phyloP scores from a whole-genome alignment of 2,113 vertebrate species.

The Pelmatolapia mariae region DNA sequence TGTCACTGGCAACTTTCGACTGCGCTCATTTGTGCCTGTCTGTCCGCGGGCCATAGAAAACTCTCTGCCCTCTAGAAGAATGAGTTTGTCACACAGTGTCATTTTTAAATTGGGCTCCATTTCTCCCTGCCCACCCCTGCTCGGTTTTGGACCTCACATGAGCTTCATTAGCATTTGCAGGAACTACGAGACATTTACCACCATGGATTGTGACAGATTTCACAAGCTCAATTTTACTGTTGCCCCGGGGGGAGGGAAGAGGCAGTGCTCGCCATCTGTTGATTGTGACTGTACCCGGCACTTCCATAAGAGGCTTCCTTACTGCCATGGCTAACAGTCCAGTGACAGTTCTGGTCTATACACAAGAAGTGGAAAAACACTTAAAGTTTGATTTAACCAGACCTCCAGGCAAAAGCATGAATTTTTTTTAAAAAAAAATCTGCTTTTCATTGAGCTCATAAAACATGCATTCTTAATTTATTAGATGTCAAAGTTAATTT shows the following conservation, averaged over 20 bases:
- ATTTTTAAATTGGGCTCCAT: constrained; percentile 66
- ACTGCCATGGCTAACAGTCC: constrained; percentile 9
- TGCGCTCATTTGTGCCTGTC: constrained; percentile 51
- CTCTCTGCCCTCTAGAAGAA: constrained; percentile 58
- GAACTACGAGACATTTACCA: constrained; percentile 67
- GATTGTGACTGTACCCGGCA: constrained; percentile 58
- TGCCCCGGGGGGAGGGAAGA: constrained; percentile 40
- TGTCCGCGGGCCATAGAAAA: constrained; percentile 57
- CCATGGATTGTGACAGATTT: constrained; percentile 71
- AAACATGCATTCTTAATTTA: background rate
- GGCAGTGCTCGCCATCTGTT: constrained; percentile 66
- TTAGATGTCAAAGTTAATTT: background rate
- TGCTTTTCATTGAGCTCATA: background rate
- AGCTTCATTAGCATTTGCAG: constrained; percentile 70
- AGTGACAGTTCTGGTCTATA: background rate
- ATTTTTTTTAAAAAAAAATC: background rate
- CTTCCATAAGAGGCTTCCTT: constrained; percentile 40
- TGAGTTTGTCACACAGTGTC: constrained; percentile 61
- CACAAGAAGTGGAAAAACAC: background rate
- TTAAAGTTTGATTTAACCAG: background rate
- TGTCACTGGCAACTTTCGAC: constrained; percentile 67
- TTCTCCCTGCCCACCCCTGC: constrained; percentile 8
- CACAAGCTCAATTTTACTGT: constrained; percentile 62
- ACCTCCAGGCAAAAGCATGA: background rate
- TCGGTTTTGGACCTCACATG: constrained; percentile 54